Evolutionary conservation across 2,797 vertebrate genomes (phyloP).

Genomic region (Acanthurus leucopareius): DNA sequence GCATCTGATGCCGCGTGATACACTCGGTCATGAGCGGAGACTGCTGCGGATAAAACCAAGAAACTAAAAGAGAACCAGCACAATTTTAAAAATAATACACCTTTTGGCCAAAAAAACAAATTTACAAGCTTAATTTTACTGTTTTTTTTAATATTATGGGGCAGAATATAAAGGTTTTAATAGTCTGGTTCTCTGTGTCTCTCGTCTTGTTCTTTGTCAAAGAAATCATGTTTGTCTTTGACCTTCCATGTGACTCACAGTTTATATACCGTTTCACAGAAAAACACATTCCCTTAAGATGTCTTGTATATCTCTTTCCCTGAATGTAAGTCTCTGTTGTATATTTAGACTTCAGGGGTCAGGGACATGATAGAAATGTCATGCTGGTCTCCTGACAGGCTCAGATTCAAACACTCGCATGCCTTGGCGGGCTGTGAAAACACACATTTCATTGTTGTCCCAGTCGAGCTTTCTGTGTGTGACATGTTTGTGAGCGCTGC

Average conservation of each 20-base stretch:
- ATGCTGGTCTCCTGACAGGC: constrained; percentile 31
- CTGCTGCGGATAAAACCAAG: neutral
- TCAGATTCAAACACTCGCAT: constrained; percentile 1
- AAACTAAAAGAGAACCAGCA: neutral
- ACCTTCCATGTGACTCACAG: constrained; percentile 17
- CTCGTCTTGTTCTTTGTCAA: constrained; percentile 36
- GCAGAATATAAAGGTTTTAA: neutral
- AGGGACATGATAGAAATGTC: constrained; percentile 40
- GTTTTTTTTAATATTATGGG: neutral
- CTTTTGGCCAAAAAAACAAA: neutral
- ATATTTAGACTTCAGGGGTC: constrained; percentile 42
- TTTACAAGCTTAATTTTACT: neutral
- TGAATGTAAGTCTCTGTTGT: constrained; percentile 16
- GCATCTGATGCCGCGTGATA: constrained; percentile 50
- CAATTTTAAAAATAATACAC: neutral
- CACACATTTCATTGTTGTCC: constrained; percentile 48
- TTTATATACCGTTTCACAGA: constrained; percentile 18
- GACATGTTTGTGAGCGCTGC: constrained; percentile 42
- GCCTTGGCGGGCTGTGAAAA: constrained; percentile 29
- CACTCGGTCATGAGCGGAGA: constrained; percentile 44
- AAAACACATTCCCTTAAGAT: constrained; percentile 17
- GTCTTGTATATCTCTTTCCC: neutral
- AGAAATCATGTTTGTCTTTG: constrained; percentile 49
- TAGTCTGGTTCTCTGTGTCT: neutral
- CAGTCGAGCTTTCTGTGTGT: constrained; percentile 17